Evolutionary conservation across 2,113 vertebrate species (phyloP), one percentile per base, ranked within the genome.

Genomic region (Procavia capensis): DNA sequence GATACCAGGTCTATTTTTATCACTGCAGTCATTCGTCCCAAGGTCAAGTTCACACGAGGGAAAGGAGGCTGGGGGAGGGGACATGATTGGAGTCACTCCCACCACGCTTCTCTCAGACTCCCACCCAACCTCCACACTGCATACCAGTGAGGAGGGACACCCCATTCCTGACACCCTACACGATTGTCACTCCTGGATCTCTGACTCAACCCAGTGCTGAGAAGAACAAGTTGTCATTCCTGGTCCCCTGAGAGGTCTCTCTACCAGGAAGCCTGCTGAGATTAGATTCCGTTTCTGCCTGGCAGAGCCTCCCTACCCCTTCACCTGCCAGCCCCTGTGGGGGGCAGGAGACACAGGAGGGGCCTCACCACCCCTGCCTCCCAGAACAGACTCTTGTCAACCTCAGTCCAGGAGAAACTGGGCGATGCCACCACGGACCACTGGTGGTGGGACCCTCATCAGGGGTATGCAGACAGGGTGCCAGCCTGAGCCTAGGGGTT

Each of bases 1-100:
- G 31, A 92, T 90, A 63, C 61, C 85, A 90, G 50, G 6, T 82
- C 95, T 97, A 97, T 97, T 96, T 97, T 97, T 96, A 82, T 78
- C 85, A n/a, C 43, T 11, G 70, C 22, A 66, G 81, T 90, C 95
- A 97, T 63, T 93, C 5, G 24, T n/a, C 59, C 54, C 87, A 92
- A 96, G 82, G 95, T 97, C 96, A 97, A 97, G 92, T 87, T 87
- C 81, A 1, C 27, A 66, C 3, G 11, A 93, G 64, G 81, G 50
- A 96, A 93, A 81, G 88, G 54, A 95, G 36, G 50, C 17, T 47
- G 70, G 80, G 72, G 72, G 72, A 47, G 81, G 92, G 93, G 45
- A 31, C n/a, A 6, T 8, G n/a, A 25, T 76, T 57, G 74, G 74
- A 3, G 0, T 22, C 43, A 45, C 2, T 17, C 70, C 36, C 25